A percentile compares a stretch with the other conserved stretches of the same genome.
These are phyloP conservation scores for Cyclopterus lumpus DNA, from an alignment of 2,797 vertebrate species.

Conservation along the genomic window DNA sequence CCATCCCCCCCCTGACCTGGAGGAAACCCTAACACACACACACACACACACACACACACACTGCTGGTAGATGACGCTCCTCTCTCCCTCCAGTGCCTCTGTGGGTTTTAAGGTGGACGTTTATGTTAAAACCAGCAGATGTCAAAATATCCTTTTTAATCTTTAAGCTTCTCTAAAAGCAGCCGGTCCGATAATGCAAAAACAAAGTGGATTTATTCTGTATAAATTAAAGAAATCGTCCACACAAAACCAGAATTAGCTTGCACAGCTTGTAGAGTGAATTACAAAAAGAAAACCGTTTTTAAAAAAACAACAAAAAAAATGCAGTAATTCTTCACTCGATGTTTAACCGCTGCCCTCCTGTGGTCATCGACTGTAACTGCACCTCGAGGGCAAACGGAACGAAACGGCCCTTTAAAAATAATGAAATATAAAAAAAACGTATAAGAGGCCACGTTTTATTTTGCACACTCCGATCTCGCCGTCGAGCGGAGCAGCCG, in stretches of 20 bases:
- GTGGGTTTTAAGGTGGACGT: background rate
- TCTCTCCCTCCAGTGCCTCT: background rate
- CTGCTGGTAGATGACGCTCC: background rate
- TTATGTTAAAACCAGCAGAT: background rate
- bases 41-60: background rate
- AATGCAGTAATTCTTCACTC: background rate
- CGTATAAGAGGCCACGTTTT: background rate
- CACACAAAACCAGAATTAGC: background rate
- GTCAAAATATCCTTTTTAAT: background rate
- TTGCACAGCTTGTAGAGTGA: background rate
- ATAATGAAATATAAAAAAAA: too few relatives aligned
- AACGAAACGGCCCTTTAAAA: background rate
- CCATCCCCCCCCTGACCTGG: constrained; percentile 61
- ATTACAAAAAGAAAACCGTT: background rate
- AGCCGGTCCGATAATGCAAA: background rate
- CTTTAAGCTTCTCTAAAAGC: background rate
- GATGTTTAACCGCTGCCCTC: constrained; percentile 24
- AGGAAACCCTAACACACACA: constrained; percentile 69
- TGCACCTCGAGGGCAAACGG: constrained; percentile 27
- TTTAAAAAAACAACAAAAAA: background rate
- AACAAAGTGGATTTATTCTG: background rate
- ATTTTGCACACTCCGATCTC: constrained; percentile 21
- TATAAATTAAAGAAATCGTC: background rate
- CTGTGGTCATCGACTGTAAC: constrained; percentile 27
- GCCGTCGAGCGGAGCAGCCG: background rate